phyloP scores from a whole-genome alignment of 2,888 invertebrate species.

The Ophion obscuratus region DNA sequence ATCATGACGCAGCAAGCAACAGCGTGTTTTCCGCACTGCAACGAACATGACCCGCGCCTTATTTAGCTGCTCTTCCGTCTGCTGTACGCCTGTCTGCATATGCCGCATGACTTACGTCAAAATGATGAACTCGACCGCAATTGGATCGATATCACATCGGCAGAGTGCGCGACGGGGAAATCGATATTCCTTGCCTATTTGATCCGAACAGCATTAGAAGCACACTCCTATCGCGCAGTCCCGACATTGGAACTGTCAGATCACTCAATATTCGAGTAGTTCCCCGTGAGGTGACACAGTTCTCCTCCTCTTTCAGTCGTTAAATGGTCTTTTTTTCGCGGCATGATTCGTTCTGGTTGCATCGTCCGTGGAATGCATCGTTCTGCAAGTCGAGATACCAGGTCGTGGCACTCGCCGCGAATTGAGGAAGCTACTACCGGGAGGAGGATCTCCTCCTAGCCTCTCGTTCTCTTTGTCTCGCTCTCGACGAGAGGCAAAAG shows the following conservation, averaged over 20 bases:
- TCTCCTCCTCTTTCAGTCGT: constrained; percentile 29
- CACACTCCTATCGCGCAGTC: constrained; percentile 4
- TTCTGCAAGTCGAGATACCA: constrained; percentile 36
- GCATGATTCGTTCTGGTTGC: constrained; percentile 44
- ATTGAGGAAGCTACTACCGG: constrained; percentile 56
- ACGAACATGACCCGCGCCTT: constrained; percentile 28
- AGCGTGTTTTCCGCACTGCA: constrained; percentile 37
- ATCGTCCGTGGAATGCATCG: constrained; percentile 45
- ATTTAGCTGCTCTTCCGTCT: constrained; percentile 15
- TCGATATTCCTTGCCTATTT: constrained; percentile 19
- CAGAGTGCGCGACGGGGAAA: constrained; percentile 19
- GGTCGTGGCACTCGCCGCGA: constrained; percentile 53
- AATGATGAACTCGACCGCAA: constrained; percentile 62
- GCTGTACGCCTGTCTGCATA: constrained; percentile 18
- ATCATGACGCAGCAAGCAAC: constrained; percentile 61
- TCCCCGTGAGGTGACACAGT: constrained; percentile 11
- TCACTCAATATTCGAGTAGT: constrained; percentile 27
- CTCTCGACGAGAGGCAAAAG: constrained; percentile 32
- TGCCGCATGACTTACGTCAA: constrained; percentile 40
- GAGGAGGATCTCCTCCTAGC: constrained; percentile 47
- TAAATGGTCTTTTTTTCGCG: constrained; percentile 14
- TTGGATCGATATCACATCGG: constrained; percentile 62
- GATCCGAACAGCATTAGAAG: background rate
- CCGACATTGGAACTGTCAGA: constrained; percentile 45
- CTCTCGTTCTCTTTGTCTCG: constrained; percentile 4